phyloP scores from a whole-genome alignment of 2,113 vertebrate species.

The Turdus rufiventris region DNA sequence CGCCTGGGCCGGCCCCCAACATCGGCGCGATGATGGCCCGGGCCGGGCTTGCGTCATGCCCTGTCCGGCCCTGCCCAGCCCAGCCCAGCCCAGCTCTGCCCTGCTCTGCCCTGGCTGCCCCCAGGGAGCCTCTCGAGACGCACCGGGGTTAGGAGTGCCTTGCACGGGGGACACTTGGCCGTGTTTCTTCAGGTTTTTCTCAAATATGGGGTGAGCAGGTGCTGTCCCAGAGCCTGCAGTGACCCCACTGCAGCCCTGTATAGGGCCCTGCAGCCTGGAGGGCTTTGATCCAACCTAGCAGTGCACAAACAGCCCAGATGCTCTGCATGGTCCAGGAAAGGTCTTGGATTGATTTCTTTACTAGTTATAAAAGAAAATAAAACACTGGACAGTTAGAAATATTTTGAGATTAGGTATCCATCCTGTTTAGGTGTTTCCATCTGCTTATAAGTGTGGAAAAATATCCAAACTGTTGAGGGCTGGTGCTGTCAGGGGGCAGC shows the following conservation, averaged over 20 bases:
- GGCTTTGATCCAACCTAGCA: background rate
- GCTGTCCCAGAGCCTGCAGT: background rate
- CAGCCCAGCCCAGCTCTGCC: no score
- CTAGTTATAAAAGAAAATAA: background rate
- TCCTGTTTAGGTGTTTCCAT: background rate
- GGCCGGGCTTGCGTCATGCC: background rate
- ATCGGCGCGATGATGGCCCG: no score
- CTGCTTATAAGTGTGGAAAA: background rate
- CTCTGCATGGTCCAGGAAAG: background rate
- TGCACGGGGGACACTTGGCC: background rate
- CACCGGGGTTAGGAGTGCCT: background rate
- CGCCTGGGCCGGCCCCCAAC: no score
- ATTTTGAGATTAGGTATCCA: background rate
- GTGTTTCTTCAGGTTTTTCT: background rate
- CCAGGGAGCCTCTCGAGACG: no score
- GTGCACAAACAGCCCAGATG: background rate
- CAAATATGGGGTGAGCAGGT: fast-evolving
- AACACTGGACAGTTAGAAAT: background rate
- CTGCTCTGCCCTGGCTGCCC: background rate
- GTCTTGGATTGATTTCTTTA: background rate
- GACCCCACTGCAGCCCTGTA: background rate
- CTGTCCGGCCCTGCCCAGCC: no score
- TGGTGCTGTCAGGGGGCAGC: background rate
- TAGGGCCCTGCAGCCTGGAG: background rate
- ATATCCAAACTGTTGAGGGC: fast-evolving